phyloP scores from a whole-genome alignment of 1,140 invertebrate species.

The Drosophila malerkotliana region DNA sequence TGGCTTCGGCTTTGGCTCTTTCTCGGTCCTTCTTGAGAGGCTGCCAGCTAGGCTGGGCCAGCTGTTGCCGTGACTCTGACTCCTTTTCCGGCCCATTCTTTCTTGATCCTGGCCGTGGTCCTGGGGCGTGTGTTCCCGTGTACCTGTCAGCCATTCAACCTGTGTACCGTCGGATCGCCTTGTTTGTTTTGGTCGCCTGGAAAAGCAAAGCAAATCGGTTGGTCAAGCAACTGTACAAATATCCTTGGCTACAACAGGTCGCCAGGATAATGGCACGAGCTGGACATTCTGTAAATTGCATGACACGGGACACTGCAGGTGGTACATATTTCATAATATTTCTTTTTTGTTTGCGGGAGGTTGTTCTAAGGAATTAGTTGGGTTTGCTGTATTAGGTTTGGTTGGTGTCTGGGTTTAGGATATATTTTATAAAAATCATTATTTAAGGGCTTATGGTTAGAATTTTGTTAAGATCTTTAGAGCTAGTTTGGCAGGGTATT shows the following conservation, averaged over 20 bases:
- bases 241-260: neutral
- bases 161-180: neutral
- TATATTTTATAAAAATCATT: neutral
- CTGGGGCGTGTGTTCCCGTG: slow-evolving; percentile 4
- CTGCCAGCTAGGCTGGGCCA: slow-evolving; percentile 14
- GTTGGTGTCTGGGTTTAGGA: neutral
- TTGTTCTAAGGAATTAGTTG: neutral
- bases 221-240: slow-evolving; percentile 54
- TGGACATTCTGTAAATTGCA: neutral
- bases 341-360: too few relatives aligned
- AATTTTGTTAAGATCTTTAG: too few relatives aligned
- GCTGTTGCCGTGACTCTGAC: slow-evolving; percentile 19
- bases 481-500: too few relatives aligned
- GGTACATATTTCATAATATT: slow-evolving; percentile 1
- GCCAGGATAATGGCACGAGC: slow-evolving; percentile 20
- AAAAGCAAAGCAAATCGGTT: slow-evolving; percentile 71
- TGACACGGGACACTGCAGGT: slow-evolving; percentile 18
- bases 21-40: neutral
- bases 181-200: slow-evolving; percentile 42
- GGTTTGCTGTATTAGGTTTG: neutral
- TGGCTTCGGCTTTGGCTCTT: neutral
- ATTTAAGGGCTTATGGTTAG: too few relatives aligned
- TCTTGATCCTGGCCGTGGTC: slow-evolving; percentile 26
- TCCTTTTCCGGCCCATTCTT: slow-evolving; percentile 16
- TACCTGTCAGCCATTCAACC: slow-evolving; percentile 29